A percentile compares a stretch with the other conserved stretches of the same genome.
Conservation (phyloP, 1,140 invertebrate species). For the Anoplolepis gracilipes region DNA sequence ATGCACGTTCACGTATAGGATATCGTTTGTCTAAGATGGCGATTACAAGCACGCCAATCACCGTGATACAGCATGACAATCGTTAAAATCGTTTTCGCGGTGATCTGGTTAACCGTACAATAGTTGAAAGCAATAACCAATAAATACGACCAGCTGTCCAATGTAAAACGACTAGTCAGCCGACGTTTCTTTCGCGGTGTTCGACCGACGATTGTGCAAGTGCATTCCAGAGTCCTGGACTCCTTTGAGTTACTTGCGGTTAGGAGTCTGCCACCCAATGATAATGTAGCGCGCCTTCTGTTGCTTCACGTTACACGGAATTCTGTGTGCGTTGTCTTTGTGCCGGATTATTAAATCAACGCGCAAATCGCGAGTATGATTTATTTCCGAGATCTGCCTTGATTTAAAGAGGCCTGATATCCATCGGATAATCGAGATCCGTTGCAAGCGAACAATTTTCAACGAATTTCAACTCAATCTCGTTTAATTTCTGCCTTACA, state of each 20-base stretch:
- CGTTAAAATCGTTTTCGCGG: neutral
- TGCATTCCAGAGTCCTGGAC: constrained; percentile 43
- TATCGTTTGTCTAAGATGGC: neutral
- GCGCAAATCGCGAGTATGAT: neutral
- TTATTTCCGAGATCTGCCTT: neutral
- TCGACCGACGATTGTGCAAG: constrained; percentile 55
- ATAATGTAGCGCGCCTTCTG: neutral
- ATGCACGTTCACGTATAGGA: too few relatives aligned
- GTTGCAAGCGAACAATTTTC: neutral
- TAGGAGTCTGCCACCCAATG: neutral
- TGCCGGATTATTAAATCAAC: neutral
- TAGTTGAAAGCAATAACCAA: constrained; percentile 47
- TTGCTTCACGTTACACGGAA: neutral
- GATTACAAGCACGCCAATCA: neutral
- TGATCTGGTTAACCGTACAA: neutral
- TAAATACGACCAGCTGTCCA: neutral
- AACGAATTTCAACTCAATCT: constrained; percentile 22
- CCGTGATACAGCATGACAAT: neutral
- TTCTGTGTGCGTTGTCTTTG: neutral
- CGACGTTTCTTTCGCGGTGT: constrained; percentile 27
- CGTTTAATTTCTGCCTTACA: constrained; percentile 1
- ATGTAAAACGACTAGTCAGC: constrained; percentile 18
- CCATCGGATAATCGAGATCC: neutral
- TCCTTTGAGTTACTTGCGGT: constrained; percentile 33
- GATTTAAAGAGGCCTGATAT: neutral